Evolutionary conservation across 64 coral and sea anemone genomes (phyloP).

Genomic region (Montipora cactus): DNA sequence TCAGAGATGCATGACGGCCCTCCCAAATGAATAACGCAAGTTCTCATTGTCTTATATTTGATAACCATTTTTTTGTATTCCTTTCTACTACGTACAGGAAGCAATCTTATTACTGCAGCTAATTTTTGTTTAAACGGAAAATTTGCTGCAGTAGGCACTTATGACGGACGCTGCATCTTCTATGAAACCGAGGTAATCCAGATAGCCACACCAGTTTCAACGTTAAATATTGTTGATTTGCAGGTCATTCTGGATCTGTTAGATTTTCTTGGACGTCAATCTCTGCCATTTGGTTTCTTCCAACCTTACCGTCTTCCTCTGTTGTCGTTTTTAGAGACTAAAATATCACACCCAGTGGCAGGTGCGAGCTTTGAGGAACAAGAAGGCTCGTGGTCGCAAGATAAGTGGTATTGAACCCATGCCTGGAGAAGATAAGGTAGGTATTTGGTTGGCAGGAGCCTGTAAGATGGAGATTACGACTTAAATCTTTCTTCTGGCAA

Average conservation of each 20-base stretch:
- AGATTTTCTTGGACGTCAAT: neutral
- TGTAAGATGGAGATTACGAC: too few relatives aligned
- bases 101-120: constrained; percentile 95
- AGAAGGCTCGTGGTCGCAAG: constrained; percentile 90
- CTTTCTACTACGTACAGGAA: constrained; percentile 60
- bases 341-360: constrained; percentile 99
- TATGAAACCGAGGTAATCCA: constrained; percentile 94
- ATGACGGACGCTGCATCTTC: constrained; percentile 97
- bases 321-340: constrained; percentile 69
- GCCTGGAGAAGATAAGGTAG: constrained; percentile 98
- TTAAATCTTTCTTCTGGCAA: too few relatives aligned
- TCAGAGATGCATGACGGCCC: too few relatives aligned
- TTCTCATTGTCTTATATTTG: neutral
- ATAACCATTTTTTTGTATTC: neutral
- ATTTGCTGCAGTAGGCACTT: constrained; percentile 96
- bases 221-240: neutral
- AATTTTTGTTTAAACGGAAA: constrained; percentile 98
- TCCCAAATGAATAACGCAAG: neutral
- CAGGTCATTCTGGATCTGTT: neutral
- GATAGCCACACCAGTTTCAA: neutral
- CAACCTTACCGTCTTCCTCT: neutral
- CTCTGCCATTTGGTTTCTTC: too few relatives aligned
- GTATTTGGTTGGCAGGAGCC: neutral
- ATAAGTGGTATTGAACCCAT: constrained; percentile 99
- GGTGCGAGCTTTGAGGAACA: constrained; percentile 85